Evolutionary conservation across 2,113 vertebrate genomes (phyloP).

Genomic region (Carettochelys insculpta): DNA sequence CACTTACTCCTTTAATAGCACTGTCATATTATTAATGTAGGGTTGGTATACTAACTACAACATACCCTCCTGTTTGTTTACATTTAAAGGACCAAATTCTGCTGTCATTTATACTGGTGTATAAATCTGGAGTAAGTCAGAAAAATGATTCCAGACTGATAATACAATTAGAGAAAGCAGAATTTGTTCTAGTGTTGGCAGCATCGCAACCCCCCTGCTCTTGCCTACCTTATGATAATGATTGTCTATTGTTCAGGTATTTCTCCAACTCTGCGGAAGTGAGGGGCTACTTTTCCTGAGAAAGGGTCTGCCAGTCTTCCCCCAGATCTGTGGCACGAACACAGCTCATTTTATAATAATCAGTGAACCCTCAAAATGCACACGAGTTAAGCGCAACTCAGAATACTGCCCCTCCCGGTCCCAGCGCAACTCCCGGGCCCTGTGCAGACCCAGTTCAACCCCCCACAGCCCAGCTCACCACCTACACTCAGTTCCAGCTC

Average conservation of each 20-base stretch:
- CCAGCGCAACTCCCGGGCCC: no score
- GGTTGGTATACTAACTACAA: background rate
- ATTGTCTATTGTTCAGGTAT: background rate
- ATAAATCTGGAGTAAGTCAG: background rate
- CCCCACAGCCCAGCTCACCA: no score
- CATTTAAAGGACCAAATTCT: background rate
- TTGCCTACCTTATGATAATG: background rate
- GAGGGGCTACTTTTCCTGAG: background rate
- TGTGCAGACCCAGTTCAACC: no score
- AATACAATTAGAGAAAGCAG: background rate
- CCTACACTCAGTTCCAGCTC: no score
- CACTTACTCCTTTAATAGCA: slow-evolving; percentile 48
- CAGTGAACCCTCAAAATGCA: no score
- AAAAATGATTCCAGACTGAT: background rate
- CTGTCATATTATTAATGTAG: background rate
- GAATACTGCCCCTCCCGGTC: no score
- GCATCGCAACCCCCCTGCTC: background rate
- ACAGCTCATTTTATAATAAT: no score
- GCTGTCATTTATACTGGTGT: background rate
- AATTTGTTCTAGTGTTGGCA: background rate
- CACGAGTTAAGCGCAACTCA: no score
- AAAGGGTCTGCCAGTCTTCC: background rate
- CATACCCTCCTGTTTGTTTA: slow-evolving; percentile 3
- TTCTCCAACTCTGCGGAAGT: background rate
- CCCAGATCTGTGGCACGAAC: background rate